Evolutionary conservation across 2,888 invertebrate species (phyloP).

Genomic region (Diplazon laetatorius): DNA sequence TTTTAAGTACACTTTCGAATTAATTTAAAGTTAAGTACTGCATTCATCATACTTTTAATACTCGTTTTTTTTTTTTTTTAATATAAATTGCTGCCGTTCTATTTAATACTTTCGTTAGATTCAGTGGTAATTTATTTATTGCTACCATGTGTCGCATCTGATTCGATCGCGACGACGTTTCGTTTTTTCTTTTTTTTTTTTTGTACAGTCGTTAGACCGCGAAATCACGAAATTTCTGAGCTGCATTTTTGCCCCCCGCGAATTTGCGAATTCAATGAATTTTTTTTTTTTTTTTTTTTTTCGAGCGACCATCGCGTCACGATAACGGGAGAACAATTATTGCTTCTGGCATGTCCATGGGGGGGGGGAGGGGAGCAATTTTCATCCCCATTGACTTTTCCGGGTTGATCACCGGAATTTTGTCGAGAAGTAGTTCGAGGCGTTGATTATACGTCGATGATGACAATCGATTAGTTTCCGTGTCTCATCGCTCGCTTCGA

Average conservation of each 20-base stretch:
- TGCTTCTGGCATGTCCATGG: slow-evolving; percentile 50
- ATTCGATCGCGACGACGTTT: slow-evolving; percentile 14
- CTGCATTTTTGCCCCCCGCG: slow-evolving; percentile 2
- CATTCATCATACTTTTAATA: slow-evolving; percentile 70
- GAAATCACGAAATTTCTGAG: slow-evolving; percentile 8
- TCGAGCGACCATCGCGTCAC: slow-evolving; percentile 6
- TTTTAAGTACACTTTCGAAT: slow-evolving; percentile 74
- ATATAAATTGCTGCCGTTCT: slow-evolving; percentile 71
- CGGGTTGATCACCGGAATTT: neutral
- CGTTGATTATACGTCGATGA: neutral
- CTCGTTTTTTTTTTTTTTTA: too few species aligned
- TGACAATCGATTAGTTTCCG: neutral
- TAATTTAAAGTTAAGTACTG: slow-evolving; percentile 74
- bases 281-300: neutral
- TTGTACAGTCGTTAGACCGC: neutral
- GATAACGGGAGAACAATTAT: slow-evolving; percentile 30
- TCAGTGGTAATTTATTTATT: slow-evolving; percentile 68
- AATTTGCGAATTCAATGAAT: neutral
- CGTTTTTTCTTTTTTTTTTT: too few species aligned
- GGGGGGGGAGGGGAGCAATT: slow-evolving; percentile 50
- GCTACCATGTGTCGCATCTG: slow-evolving; percentile 31
- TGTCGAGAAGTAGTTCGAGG: neutral
- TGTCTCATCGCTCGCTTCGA: slow-evolving; percentile 3
- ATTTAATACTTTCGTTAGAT: slow-evolving; percentile 72
- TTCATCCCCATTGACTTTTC: slow-evolving; percentile 34